Percentiles rank a stretch among this genome's conserved stretches.
These are phyloP conservation scores for Catamblyrhynchus diadema DNA, from an alignment of 2,797 vertebrate species.

Conservation along the genomic window DNA sequence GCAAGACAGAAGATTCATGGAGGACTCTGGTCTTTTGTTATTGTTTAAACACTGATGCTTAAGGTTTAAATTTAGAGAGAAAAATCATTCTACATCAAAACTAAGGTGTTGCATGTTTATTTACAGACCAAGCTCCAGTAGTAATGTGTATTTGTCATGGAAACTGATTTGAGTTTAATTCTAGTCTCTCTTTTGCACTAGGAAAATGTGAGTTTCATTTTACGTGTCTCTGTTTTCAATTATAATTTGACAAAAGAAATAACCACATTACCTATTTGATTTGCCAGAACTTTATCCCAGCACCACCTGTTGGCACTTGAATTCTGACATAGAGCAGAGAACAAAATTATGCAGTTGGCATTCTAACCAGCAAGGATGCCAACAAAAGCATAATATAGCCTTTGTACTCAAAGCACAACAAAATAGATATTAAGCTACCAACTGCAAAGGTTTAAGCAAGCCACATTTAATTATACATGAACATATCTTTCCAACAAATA, in stretches of 20 bases:
- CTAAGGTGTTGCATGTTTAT: constrained; percentile 53
- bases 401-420: constrained; percentile 76
- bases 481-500: constrained; percentile 62
- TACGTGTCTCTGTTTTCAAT: constrained; percentile 75
- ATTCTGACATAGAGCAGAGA: constrained; percentile 76
- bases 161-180: constrained; percentile 66
- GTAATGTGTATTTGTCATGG: constrained; percentile 60
- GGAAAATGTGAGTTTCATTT: constrained; percentile 72
- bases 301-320: constrained; percentile 77
- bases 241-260: constrained; percentile 81
- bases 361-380: constrained; percentile 62
- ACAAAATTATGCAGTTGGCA: constrained; percentile 73
- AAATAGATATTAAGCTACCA: constrained; percentile 77
- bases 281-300: constrained; percentile 78
- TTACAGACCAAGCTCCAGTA: constrained; percentile 34
- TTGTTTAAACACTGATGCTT: not conserved
- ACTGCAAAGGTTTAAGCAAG: constrained; percentile 77
- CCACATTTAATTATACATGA: constrained; percentile 73
- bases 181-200: constrained; percentile 52
- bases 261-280: constrained; percentile 75
- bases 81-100: constrained; percentile 39
- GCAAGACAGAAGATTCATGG: not conserved
- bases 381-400: constrained; percentile 76
- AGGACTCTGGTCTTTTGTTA: not conserved
- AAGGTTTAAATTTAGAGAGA: constrained; percentile 15